These are phyloP conservation scores for Mobula hypostoma DNA, from an alignment of 2,113 vertebrate genomes.

Conservation along the genomic window DNA sequence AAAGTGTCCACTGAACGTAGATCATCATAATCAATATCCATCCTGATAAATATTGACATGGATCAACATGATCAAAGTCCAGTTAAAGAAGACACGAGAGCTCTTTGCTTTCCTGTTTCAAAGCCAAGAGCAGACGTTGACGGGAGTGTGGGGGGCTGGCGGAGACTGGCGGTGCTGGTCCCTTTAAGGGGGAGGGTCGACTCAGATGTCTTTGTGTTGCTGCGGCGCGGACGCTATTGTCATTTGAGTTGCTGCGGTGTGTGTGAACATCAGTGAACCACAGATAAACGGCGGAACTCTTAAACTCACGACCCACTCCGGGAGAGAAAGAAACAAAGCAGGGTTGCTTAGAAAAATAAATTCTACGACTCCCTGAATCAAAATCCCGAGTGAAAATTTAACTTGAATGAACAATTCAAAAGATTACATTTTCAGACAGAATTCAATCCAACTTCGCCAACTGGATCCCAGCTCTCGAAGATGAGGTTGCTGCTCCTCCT, in stretches of 20 bases:
- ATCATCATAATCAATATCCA: too few relatives aligned
- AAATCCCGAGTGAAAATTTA: not conserved
- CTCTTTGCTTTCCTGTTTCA: too few relatives aligned
- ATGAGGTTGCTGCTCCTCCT: not conserved
- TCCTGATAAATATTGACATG: too few relatives aligned
- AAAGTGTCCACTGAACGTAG: too few relatives aligned
- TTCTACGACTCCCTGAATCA: not conserved
- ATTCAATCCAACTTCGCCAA: not conserved
- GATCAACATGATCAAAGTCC: too few relatives aligned
- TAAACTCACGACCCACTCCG: not conserved
- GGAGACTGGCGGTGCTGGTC: not conserved
- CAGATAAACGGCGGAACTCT: not conserved
- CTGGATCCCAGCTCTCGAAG: not conserved
- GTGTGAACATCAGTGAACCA: not conserved
- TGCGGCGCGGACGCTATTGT: slow-evolving; percentile 3
- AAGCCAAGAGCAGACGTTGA: not conserved
- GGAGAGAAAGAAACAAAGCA: too few relatives aligned
- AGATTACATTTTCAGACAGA: not conserved
- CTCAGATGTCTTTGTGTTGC: not conserved
- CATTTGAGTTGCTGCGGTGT: not conserved
- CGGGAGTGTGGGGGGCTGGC: not conserved
- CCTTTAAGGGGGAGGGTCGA: not conserved
- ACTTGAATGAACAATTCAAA: not conserved
- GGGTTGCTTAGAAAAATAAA: not conserved
- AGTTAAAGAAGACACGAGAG: too few relatives aligned